These are phyloP conservation scores for Anthophora plumipes DNA, from an alignment of 2,888 invertebrate genomes.

Conservation along the genomic window DNA sequence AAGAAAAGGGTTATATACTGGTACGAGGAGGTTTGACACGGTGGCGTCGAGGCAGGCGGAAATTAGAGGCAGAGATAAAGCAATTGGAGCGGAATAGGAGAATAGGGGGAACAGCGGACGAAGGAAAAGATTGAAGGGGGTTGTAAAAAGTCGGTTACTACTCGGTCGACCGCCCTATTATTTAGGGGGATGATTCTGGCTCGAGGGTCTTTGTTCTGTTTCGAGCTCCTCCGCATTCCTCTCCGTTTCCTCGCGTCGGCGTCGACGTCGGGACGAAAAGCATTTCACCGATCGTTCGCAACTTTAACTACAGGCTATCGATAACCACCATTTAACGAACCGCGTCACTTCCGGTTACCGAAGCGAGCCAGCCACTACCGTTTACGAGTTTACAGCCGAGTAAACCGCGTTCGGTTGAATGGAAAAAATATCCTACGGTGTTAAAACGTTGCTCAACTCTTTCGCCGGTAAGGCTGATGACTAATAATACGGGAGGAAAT, in stretches of 20 bases:
- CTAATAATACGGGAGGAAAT: no score
- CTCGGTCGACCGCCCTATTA: constrained; percentile 77
- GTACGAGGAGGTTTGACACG: background rate
- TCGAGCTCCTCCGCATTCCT: constrained; percentile 38
- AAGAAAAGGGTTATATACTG: no score
- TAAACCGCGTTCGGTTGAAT: constrained; percentile 64
- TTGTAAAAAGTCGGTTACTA: constrained; percentile 77
- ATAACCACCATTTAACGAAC: constrained; percentile 80
- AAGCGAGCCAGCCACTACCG: constrained; percentile 68
- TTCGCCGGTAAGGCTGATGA: no score
- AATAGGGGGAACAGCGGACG: constrained; percentile 43
- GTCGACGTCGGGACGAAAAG: constrained; percentile 48
- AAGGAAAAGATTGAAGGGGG: constrained; percentile 60
- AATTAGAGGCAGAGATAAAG: constrained; percentile 30
- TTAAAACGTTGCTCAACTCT: background rate
- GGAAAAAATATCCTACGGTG: background rate
- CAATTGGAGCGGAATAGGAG: constrained; percentile 28
- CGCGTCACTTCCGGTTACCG: constrained; percentile 82
- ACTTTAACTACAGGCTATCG: constrained; percentile 79
- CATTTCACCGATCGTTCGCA: constrained; percentile 62
- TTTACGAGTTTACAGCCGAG: constrained; percentile 79
- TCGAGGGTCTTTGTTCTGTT: constrained; percentile 36
- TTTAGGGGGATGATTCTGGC: constrained; percentile 75
- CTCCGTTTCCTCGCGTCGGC: background rate
- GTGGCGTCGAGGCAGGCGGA: background rate